phyloP scores from a whole-genome alignment of 2,797 vertebrate genomes.

The Mormyrops attenuatus region DNA sequence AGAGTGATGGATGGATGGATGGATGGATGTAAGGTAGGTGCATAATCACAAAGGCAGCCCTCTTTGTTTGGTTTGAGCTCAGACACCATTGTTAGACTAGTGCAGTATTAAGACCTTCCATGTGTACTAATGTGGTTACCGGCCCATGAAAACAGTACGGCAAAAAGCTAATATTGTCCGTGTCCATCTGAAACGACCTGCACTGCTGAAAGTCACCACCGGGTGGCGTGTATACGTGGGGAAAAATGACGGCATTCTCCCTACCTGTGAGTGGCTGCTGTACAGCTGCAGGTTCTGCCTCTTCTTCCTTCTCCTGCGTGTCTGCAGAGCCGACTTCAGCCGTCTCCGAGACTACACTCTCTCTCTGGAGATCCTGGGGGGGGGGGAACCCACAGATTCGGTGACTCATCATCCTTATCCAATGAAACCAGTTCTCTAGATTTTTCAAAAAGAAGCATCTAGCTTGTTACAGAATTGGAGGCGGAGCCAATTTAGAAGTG shows the following conservation, averaged over 20 bases:
- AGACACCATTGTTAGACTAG: neutral
- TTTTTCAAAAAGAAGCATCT: neutral
- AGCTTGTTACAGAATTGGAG: neutral
- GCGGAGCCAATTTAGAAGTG: neutral
- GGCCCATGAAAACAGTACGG: neutral
- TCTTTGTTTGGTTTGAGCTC: neutral
- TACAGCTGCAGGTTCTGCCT: neutral
- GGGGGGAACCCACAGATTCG: neutral
- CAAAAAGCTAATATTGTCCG: neutral
- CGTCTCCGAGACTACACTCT: neutral
- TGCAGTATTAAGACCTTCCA: neutral
- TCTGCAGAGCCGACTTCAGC: neutral
- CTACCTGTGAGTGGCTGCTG: conserved; percentile 33
- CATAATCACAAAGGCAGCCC: neutral
- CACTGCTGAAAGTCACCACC: conserved; percentile 6
- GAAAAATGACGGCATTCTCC: neutral
- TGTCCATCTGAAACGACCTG: neutral
- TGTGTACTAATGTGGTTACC: neutral
- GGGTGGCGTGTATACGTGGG: neutral
- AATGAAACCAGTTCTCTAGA: neutral
- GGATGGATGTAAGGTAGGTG: neutral
- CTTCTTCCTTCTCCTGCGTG: neutral
- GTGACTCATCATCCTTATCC: neutral
- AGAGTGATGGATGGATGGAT: neutral
- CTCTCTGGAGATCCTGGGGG: neutral